Evolutionary conservation across 2,888 invertebrate species (phyloP).

Genomic region (Tanytarsus gracilentus): DNA sequence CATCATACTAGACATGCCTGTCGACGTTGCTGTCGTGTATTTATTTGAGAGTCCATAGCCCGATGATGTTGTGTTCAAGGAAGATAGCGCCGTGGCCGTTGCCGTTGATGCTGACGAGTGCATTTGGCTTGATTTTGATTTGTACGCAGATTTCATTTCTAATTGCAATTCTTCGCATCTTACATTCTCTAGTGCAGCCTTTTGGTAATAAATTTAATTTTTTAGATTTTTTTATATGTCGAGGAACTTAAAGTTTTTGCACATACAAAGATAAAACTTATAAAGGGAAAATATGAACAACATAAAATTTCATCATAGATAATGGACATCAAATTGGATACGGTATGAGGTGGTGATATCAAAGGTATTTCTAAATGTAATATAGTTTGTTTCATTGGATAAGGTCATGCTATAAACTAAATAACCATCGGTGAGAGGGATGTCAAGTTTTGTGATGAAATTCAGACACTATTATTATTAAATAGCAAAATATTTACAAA

Average conservation of each 20-base stretch:
- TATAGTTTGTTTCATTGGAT: too few species aligned
- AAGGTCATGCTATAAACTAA: too few species aligned
- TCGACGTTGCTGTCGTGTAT: constrained; percentile 30
- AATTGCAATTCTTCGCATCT: constrained; percentile 84
- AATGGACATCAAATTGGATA: too few species aligned
- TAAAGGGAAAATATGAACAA: background rate
- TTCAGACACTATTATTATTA: too few species aligned
- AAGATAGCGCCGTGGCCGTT: constrained; percentile 29
- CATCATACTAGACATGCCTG: constrained; percentile 33
- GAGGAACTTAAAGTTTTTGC: background rate
- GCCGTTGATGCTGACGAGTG: constrained; percentile 41
- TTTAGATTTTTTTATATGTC: background rate
- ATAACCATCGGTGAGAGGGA: too few species aligned
- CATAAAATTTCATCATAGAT: too few species aligned
- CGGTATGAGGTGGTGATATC: too few species aligned
- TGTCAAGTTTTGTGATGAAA: too few species aligned
- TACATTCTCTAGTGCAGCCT: constrained; percentile 58
- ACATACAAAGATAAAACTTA: background rate
- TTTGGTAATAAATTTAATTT: constrained; percentile 29
- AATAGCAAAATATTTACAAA: too few species aligned
- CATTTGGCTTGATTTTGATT: constrained; percentile 45
- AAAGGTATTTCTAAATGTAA: too few species aligned
- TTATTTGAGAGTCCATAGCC: constrained; percentile 27
- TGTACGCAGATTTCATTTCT: constrained; percentile 67
- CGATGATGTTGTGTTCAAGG: constrained; percentile 43